Base-by-base conservation (phyloP, 1,140 invertebrate genomes). In the Alviniconcha marisindica region DNA sequence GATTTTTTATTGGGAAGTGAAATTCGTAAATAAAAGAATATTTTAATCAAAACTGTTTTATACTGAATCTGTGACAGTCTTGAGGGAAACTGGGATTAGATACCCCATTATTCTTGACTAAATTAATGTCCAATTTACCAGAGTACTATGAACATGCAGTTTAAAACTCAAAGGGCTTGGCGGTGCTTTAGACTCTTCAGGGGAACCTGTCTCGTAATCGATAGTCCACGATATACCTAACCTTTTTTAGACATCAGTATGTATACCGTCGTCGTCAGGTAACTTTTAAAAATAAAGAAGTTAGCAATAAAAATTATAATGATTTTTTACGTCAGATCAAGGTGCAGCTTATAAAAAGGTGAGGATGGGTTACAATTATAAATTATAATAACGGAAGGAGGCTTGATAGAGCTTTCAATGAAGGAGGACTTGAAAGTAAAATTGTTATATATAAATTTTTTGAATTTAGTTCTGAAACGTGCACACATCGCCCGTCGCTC, bases 401-500 rank as follows among this genome's bases (percentile, higher is more conserved):
- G 42, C 81, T 93, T 89, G 89, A 93, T 92, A 86, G 83, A 87
- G 86, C 83, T 86, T 84, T 83, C n/a, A n/a, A n/a, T 91, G 42
- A 93, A 94, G 91, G 81, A 91, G 93, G 93, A 95, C 95, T 95
- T 95, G 92, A 93, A 84, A 92, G 92, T 94, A 94, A 94, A 91
- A 81, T 88, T 89, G n/a, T 78, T 48, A 74, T 66, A 84, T 86
- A 79, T 78, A 87, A 56, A 89, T 91, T 89, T 90, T 81, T 92
- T 92, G 90, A 93, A 92, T 93, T 89, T 83, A 90, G 90, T 87
- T 93, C 90, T 94, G 92, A 93, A 92, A 92, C 94, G 94, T 94
- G 94, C 93, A 95, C 94, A 95, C 94, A 96, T 95, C 94, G 95
- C 95, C 95, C 95, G 95, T 95, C 95, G 93, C 92, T 95, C 94